Conservation (phyloP, 2,888 invertebrate genomes). For the Xanthorhoe designata region DNA sequence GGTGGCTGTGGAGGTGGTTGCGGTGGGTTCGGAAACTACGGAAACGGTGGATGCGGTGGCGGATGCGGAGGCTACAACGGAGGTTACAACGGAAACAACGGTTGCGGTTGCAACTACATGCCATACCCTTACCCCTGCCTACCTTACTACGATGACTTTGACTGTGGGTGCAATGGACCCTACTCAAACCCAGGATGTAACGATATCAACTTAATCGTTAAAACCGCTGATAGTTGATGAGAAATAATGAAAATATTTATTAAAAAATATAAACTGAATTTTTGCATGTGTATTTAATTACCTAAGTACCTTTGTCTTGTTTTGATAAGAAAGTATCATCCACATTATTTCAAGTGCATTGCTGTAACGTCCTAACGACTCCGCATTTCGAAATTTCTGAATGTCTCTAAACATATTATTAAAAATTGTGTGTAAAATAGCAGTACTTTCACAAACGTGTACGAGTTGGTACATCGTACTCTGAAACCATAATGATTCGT, state of each 20-base stretch:
- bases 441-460: slow-evolving; percentile 15
- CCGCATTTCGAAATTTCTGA: slow-evolving; percentile 4
- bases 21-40: slow-evolving; percentile 28
- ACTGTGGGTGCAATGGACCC: not conserved
- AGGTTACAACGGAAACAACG: not conserved
- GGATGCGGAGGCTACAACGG: slow-evolving; percentile 15
- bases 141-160: slow-evolving; percentile 8
- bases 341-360: not conserved
- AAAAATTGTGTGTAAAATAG: slow-evolving; percentile 1
- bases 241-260: slow-evolving; percentile 1
- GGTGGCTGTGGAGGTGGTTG: slow-evolving; percentile 28
- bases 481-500: not conserved
- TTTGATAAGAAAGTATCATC: not conserved
- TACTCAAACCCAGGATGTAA: not conserved
- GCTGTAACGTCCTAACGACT: not conserved
- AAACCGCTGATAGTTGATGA: slow-evolving; percentile 1
- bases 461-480: not conserved
- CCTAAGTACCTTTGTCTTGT: not conserved
- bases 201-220: slow-evolving; percentile 23
- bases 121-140: slow-evolving; percentile 15
- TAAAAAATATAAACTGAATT: not conserved
- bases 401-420: slow-evolving; percentile 2
- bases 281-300: not conserved
- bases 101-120: slow-evolving; percentile 22
- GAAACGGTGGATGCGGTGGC: slow-evolving; percentile 8